These are phyloP conservation scores for Clanis bilineata DNA, from an alignment of 2,888 invertebrate species.

Conservation along the genomic window DNA sequence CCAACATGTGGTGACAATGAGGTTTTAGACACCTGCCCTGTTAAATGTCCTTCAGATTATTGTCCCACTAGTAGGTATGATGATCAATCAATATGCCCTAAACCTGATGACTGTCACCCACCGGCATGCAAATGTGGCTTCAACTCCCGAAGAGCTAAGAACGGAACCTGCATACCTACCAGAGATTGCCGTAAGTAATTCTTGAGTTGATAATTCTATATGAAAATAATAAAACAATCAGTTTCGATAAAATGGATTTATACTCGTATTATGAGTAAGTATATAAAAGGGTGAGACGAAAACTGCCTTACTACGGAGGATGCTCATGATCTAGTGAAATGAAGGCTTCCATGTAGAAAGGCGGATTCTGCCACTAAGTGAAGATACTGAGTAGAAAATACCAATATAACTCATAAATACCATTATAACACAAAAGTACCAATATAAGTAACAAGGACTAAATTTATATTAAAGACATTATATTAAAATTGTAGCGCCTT, in stretches of 20 bases:
- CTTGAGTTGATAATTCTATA: background rate
- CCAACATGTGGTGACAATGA: conserved; percentile 27
- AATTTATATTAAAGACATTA: background rate
- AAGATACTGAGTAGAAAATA: too few species aligned
- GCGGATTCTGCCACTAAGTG: too few species aligned
- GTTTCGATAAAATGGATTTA: too few species aligned
- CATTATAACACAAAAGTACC: too few species aligned
- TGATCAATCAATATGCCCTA: conserved; percentile 23
- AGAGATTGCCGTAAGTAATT: conserved; percentile 16
- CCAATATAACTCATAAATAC: too few species aligned
- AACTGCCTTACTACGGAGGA: too few species aligned
- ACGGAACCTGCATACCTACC: conserved; percentile 48
- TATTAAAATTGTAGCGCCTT: conserved; percentile 1
- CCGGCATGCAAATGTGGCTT: conserved; percentile 48
- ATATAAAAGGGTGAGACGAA: too few species aligned
- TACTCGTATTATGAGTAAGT: too few species aligned
- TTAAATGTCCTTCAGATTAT: conserved; percentile 24
- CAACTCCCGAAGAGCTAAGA: conserved; percentile 41
- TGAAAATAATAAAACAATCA: background rate
- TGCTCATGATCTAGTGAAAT: too few species aligned
- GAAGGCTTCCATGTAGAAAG: too few species aligned
- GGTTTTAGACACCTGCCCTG: conserved; percentile 27
- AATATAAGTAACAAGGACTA: too few species aligned
- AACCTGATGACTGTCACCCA: conserved; percentile 37
- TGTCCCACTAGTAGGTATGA: conserved; percentile 26